phyloP scores from a whole-genome alignment of 2,888 invertebrate genomes.

The Leptinotarsa juncta region DNA sequence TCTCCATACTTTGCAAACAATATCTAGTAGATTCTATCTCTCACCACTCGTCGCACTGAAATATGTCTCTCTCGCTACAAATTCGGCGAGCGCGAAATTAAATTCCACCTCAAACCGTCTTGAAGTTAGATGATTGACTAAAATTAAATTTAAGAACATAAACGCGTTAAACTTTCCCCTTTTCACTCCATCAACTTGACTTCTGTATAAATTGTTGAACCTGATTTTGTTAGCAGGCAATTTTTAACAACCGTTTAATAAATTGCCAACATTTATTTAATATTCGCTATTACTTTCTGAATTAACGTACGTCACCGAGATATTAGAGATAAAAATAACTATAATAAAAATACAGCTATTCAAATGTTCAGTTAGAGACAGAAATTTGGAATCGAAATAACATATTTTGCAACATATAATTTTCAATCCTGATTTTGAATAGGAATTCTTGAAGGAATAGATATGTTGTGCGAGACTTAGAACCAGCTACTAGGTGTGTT shows the following conservation, averaged over 20 bases:
- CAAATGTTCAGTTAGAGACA: background rate
- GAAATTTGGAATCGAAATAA: background rate
- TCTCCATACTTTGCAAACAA: constrained; percentile 17
- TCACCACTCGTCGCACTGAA: constrained; percentile 34
- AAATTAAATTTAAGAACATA: constrained; percentile 67
- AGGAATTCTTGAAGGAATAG: too few species aligned
- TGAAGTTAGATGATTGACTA: constrained; percentile 65
- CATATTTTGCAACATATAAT: too few species aligned
- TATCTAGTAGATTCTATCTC: constrained; percentile 20
- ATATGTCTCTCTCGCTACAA: constrained; percentile 48
- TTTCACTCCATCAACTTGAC: constrained; percentile 63
- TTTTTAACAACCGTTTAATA: constrained; percentile 54
- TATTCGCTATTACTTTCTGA: constrained; percentile 42
- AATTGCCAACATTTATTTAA: constrained; percentile 47
- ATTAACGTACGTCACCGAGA: background rate
- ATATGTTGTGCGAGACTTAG: too few species aligned
- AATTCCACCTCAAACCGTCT: constrained; percentile 64
- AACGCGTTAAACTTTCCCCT: constrained; percentile 65
- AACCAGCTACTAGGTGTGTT: too few species aligned
- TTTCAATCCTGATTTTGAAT: too few species aligned
- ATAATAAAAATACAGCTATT: background rate
- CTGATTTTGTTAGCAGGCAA: constrained; percentile 58
- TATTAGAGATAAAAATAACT: background rate
- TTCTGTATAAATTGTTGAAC: constrained; percentile 61
- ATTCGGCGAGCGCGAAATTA: constrained; percentile 64